A percentile compares a stretch with the other conserved stretches of the same genome.
These are phyloP conservation scores for Chloroceryle amazona DNA, from an alignment of 2,797 vertebrate species.

Conservation along the genomic window DNA sequence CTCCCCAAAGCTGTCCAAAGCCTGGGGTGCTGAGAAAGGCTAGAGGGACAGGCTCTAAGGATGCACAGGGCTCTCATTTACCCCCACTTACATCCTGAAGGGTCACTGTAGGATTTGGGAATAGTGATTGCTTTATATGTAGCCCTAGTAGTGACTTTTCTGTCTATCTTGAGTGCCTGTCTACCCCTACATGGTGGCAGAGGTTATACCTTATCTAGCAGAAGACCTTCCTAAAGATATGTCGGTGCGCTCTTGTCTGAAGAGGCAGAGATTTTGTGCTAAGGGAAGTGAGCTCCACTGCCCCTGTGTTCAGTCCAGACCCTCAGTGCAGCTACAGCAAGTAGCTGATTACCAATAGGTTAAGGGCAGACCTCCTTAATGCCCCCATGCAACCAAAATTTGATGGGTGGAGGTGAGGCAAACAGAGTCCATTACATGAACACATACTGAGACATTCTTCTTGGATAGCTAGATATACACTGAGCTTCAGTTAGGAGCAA, in stretches of 20 bases:
- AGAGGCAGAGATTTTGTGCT: neutral
- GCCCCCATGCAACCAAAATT: neutral
- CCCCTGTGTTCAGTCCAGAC: rapidly evolving
- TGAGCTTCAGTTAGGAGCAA: neutral
- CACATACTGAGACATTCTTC: neutral
- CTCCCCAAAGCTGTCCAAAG: neutral
- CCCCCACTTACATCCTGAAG: neutral
- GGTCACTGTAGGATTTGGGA: neutral
- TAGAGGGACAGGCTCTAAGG: neutral
- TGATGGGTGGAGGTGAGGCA: rapidly evolving
- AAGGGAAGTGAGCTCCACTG: neutral
- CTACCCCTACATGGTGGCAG: neutral
- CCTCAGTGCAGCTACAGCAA: neutral
- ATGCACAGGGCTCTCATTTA: neutral
- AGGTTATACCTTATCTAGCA: neutral
- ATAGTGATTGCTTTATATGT: neutral
- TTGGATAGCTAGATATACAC: too few species aligned
- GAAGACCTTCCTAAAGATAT: neutral
- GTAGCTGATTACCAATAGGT: neutral
- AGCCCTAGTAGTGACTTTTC: neutral
- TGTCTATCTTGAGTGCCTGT: neutral
- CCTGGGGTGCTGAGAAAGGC: neutral
- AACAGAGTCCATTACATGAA: neutral
- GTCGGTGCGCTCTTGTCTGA: neutral
- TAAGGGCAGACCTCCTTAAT: neutral